phyloP scores from a whole-genome alignment of 2,113 vertebrate species.

The Engraulis encrasicolus region DNA sequence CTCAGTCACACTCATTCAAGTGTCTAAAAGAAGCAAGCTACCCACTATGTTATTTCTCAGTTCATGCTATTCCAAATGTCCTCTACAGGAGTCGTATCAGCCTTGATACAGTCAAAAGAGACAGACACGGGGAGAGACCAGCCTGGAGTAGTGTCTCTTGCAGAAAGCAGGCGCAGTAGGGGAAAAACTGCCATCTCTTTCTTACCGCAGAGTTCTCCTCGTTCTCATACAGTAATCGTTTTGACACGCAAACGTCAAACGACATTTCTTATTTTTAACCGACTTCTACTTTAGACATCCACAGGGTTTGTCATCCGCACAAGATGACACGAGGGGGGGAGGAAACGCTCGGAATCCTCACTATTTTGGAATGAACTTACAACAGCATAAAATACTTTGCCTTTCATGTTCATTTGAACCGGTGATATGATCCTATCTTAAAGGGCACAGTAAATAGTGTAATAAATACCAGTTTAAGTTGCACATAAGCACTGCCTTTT shows the following conservation, averaged over 20 bases:
- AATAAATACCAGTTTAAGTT: constrained; percentile 62
- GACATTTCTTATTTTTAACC: constrained; percentile 14
- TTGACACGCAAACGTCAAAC: not conserved
- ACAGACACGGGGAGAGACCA: constrained; percentile 16
- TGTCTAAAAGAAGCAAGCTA: constrained; percentile 39
- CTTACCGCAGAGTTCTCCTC: constrained; percentile 24
- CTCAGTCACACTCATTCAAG: constrained; percentile 20
- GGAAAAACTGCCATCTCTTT: not conserved
- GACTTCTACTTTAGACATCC: constrained; percentile 50
- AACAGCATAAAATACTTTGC: constrained; percentile 61
- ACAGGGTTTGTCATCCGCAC: constrained; percentile 29
- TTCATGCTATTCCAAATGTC: constrained; percentile 19
- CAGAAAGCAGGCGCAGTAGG: constrained; percentile 30
- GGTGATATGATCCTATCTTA: constrained; percentile 51
- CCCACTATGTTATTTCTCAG: constrained; percentile 17
- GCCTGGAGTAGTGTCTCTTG: constrained; percentile 30
- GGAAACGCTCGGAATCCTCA: constrained; percentile 46
- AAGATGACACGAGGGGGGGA: constrained; percentile 41
- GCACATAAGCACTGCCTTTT: constrained; percentile 45
- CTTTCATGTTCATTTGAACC: constrained; percentile 56
- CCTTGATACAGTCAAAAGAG: constrained; percentile 22
- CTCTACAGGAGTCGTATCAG: constrained; percentile 31
- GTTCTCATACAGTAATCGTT: constrained; percentile 27
- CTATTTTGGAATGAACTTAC: constrained; percentile 68
- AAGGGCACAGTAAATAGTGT: constrained; percentile 55